Evolutionary conservation across 2,888 invertebrate genomes (phyloP).

Genomic region (Venusia cambrica): DNA sequence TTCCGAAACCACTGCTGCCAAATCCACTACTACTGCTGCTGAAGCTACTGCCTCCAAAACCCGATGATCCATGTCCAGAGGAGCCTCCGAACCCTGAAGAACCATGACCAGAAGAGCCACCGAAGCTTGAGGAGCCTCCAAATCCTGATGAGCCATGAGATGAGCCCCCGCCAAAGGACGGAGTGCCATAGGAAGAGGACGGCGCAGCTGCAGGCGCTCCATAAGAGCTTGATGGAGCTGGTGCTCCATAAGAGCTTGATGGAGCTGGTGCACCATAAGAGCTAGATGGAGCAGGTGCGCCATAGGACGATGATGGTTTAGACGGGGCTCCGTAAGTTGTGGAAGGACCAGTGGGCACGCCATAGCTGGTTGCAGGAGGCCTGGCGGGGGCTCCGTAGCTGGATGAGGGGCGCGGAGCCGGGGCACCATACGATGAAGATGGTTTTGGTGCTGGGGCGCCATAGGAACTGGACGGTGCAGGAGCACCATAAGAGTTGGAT

Average conservation of each 20-base stretch:
- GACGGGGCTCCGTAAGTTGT: constrained; percentile 79
- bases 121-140: constrained; percentile 38
- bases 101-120: constrained; percentile 25
- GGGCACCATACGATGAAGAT: constrained; percentile 55
- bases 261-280: constrained; percentile 75
- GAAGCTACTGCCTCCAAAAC: constrained; percentile 34
- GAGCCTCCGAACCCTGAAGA: constrained; percentile 37
- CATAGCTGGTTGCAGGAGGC: constrained; percentile 79
- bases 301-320: constrained; percentile 58
- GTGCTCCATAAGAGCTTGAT: constrained; percentile 60
- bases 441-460: constrained; percentile 52
- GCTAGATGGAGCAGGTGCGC: constrained; percentile 56
- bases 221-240: constrained; percentile 56
- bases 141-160: constrained; percentile 27
- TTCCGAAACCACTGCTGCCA: constrained; percentile 37
- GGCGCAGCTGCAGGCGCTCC: constrained; percentile 47
- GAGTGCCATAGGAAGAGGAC: constrained; percentile 54
- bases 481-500: constrained; percentile 78
- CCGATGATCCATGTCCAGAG: constrained; percentile 37
- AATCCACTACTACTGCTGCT: constrained; percentile 50
- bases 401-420: constrained; percentile 54
- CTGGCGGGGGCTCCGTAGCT: constrained; percentile 69
- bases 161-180: constrained; percentile 45
- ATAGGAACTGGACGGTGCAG: constrained; percentile 54
- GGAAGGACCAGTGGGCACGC: constrained; percentile 78